Base-by-base conservation (phyloP, 1,140 invertebrate species). In the Leguminivora glycinivorella region DNA sequence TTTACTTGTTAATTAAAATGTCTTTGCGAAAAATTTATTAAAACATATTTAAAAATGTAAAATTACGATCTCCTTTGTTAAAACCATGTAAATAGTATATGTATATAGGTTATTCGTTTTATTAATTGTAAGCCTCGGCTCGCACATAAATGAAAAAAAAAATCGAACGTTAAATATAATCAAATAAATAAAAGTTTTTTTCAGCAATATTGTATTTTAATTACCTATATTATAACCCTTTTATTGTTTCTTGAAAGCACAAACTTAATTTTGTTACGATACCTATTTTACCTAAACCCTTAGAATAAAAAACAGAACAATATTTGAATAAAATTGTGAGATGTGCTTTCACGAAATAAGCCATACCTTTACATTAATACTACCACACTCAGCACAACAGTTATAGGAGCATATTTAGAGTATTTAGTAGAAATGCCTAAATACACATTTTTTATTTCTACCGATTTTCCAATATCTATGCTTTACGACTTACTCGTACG, bases 111-210 rank as follows among this genome's bases (percentile, higher is more conserved):
- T 17, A 43, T n/a, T 43, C n/a, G 40, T 43, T 31, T 67, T 67
- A 40, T 24, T 38, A 43, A 25, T 67, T 67, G 66, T 67, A 67
- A 67, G 31, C 31, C 34, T 67, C 38, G 31, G 66, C 31, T 38
- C 31, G 34, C 24, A 24, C 7, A 40, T n/a, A 31, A 24, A 69
- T 71, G 72, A 69, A 67, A 73, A 76, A 76, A 60, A 77, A 67
- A 56, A 80, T 77, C 74, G 71, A 72, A 71, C 34, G 72, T 71
- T 40, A 66, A 24, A 69, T 72, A 80, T 38, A 70, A 76, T 80
- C 76, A 78, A 70, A 78, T 68, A 78, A 79, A 85, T 79, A 73
- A 79, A 75, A 66, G 71, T 77, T 83, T 82, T 77, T 81, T 85
- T 81, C 83, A 85, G 83, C 73, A 80, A 69, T 56, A 68, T 71